These are phyloP conservation scores for Falco rusticolus DNA, from an alignment of 2,797 vertebrate species.

Conservation along the genomic window DNA sequence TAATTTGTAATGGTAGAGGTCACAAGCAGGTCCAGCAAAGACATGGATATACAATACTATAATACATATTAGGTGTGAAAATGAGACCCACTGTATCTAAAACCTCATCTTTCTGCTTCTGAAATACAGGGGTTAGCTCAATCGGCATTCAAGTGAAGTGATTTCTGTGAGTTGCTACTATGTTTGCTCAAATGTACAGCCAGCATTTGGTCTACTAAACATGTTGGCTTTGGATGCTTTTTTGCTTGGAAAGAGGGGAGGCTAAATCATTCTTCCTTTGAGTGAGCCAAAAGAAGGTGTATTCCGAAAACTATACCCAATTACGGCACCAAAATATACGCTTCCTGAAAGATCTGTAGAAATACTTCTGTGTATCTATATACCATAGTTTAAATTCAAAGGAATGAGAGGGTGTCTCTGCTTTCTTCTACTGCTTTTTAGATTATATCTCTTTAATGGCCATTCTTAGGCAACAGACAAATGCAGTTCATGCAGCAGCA, in stretches of 20 bases:
- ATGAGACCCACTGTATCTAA: not conserved
- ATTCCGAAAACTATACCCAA: not conserved
- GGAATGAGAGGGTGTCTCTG: accelerated
- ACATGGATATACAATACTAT: not conserved
- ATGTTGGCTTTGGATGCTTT: not conserved
- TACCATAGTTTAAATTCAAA: not conserved
- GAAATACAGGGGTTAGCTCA: not conserved
- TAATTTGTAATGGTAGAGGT: not conserved
- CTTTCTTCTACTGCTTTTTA: not conserved
- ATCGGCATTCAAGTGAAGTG: not conserved
- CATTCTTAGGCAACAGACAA: not conserved
- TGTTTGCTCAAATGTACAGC: not conserved
- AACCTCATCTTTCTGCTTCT: not conserved
- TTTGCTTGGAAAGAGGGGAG: not conserved
- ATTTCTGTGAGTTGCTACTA: not conserved
- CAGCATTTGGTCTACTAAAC: not conserved
- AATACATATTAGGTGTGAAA: not conserved
- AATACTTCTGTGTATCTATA: not conserved
- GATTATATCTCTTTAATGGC: not conserved
- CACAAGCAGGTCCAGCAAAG: not conserved
- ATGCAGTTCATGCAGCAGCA: not conserved
- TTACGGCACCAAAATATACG: not conserved
- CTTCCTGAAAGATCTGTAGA: not conserved
- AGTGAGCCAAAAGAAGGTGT: not conserved
- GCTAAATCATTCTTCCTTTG: not conserved